These are phyloP conservation scores for Nematopogon swammerdamellus DNA, from an alignment of 2,888 invertebrate genomes.

Conservation along the genomic window DNA sequence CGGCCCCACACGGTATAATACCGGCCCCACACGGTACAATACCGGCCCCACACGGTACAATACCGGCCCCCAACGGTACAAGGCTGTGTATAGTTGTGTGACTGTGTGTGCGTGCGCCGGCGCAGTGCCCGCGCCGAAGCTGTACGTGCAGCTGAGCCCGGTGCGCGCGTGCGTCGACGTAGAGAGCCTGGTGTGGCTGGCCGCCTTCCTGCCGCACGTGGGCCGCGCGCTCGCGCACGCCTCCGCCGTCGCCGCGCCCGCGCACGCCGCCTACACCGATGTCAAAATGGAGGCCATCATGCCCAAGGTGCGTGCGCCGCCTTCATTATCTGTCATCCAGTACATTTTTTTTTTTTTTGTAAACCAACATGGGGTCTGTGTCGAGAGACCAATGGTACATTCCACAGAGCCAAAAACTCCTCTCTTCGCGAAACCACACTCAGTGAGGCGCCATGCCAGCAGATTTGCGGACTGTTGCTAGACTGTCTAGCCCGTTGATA, in stretches of 20 bases:
- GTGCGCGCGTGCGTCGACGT: constrained; percentile 84
- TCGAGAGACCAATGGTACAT: too few relatives aligned
- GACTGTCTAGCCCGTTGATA: too few relatives aligned
- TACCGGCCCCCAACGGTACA: too few relatives aligned
- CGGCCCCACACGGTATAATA: too few relatives aligned
- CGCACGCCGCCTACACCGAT: constrained; percentile 66
- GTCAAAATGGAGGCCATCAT: constrained; percentile 89
- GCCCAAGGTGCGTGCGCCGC: constrained; percentile 77
- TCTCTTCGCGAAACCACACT: too few relatives aligned
- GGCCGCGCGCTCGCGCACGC: constrained; percentile 63
- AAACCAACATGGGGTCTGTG: neutral
- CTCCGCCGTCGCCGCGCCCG: constrained; percentile 16
- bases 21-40: too few relatives aligned
- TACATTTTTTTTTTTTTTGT: too few relatives aligned
- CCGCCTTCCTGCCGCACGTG: constrained; percentile 88
- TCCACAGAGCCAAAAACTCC: too few relatives aligned
- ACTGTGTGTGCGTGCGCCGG: constrained; percentile 84
- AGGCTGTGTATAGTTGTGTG: too few relatives aligned
- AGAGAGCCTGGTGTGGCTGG: constrained; percentile 88
- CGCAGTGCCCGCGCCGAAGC: constrained; percentile 89
- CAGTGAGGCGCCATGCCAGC: too few relatives aligned
- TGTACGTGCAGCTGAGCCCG: constrained; percentile 90
- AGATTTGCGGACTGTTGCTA: too few relatives aligned
- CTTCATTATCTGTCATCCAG: neutral
- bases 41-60: too few relatives aligned